Evolutionary conservation across 2,888 invertebrate species (phyloP), one percentile per base, ranked within the genome.

Genomic region (Dorcus parallelipipedus): DNA sequence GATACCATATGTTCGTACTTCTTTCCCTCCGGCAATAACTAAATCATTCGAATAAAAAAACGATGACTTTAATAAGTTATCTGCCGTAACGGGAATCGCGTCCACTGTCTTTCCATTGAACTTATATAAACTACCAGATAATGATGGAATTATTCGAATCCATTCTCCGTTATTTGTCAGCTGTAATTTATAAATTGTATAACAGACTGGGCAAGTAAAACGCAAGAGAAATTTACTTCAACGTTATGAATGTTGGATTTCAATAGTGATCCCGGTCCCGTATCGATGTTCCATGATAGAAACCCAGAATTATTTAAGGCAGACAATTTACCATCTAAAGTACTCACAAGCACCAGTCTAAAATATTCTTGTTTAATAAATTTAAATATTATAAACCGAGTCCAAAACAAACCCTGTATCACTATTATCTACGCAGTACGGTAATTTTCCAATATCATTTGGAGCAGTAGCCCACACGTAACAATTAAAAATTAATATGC

Each of bases 51-150:
- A 90, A 69, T 95, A 91, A 69, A 90, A 89, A 75, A 91, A 91
- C 0, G 96, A 93, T 0, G 96, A 90, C 57, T 90, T 90, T 3
- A 97, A 81, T 23, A 98, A 82, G 65, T 89, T 86, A 55, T 96
- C 95, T 0, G 93, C 91, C 43, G 90, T 88, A 63, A 97, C 86
- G 0, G 96, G 95, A 61, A 95, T 81, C 0, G 93, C 88, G 78
- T 96, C 93, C 49, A 97, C 86, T 61, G 86, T 88, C 60, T 91
- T 89, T 0, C 94, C 95, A 76, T 95, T 93, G 76, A 95, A 91
- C 76, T 93, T 92, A 80, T 95, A 98, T 50, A 98, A 82, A 3
- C 89, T 88, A 1, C 98, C 98, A 70, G 89, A 91, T 8, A 98
- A 81, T 0, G 97, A 95, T 1, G 97, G 98, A 70, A 98, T 95